These are phyloP conservation scores for Notarius lentiginosus DNA, from an alignment of 2,113 vertebrate species.

Conservation along the genomic window DNA sequence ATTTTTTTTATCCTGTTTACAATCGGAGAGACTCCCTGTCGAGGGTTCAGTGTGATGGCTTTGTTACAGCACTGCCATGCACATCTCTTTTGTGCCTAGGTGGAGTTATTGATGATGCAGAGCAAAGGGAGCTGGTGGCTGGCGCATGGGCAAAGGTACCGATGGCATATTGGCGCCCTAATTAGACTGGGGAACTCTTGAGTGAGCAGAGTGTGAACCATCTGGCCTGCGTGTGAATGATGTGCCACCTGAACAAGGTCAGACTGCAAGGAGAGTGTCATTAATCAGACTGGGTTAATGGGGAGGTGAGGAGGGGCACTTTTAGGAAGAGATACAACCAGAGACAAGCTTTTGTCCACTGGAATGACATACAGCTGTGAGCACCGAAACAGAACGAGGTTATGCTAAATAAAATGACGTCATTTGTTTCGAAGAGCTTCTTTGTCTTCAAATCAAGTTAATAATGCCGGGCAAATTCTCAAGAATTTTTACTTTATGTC, in stretches of 20 bases:
- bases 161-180: constrained; percentile 52
- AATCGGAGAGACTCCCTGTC: constrained; percentile 30
- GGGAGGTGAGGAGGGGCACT: constrained; percentile 30
- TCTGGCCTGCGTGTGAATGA: constrained; percentile 59
- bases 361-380: constrained; percentile 14
- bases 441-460: background rate
- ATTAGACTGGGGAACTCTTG: constrained; percentile 55
- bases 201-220: constrained; percentile 63
- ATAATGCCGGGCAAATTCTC: background rate
- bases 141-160: constrained; percentile 15
- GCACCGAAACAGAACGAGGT: background rate
- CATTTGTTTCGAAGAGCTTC: background rate
- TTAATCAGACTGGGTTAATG: constrained; percentile 65
- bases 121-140: constrained; percentile 34
- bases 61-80: constrained; percentile 44
- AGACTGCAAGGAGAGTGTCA: constrained; percentile 58
- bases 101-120: constrained; percentile 58
- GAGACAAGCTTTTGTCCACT: constrained; percentile 43
- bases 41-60: constrained; percentile 50
- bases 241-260: constrained; percentile 65
- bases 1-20: constrained; percentile 26
- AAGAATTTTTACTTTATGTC: background rate
- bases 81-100: constrained; percentile 44
- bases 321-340: constrained; percentile 31
- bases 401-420: background rate